Conservation (phyloP, 2,888 invertebrate species). For the Calliphora vomitoria region DNA sequence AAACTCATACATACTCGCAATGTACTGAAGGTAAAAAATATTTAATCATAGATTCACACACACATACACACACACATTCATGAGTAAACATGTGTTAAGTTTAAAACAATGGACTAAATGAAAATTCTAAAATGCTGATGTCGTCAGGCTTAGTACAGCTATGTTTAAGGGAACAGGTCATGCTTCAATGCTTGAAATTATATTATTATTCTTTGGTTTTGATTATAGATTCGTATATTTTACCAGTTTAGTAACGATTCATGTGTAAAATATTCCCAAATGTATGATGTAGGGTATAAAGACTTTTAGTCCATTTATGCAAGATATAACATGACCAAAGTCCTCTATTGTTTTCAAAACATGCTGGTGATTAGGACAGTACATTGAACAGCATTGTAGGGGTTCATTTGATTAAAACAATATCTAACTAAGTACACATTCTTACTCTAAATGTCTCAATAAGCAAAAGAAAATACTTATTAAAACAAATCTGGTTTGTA, state of each 20-base stretch:
- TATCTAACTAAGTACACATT: neutral
- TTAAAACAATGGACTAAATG: slow-evolving; percentile 47
- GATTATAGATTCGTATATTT: neutral
- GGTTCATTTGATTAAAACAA: slow-evolving; percentile 1
- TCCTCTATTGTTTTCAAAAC: slow-evolving; percentile 18
- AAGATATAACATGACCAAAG: slow-evolving; percentile 26
- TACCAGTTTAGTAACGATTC: neutral
- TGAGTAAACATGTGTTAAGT: slow-evolving; percentile 33
- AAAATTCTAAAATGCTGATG: slow-evolving; percentile 34
- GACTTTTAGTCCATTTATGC: neutral
- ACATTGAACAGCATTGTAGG: neutral
- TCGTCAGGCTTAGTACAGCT: neutral
- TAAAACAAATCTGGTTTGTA: neutral
- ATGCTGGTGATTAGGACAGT: neutral
- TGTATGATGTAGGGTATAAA: neutral
- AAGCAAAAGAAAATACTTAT: neutral
- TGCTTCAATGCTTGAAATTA: neutral
- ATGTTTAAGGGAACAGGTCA: slow-evolving; percentile 19
- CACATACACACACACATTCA: neutral
- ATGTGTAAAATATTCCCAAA: neutral
- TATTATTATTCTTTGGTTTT: neutral
- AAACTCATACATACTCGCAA: slow-evolving; percentile 17
- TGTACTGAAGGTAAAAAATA: slow-evolving; percentile 19
- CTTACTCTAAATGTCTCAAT: neutral
- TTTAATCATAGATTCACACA: slow-evolving; percentile 25